Evolutionary conservation across 1,140 invertebrate species (phyloP).

Genomic region (Gonioctena quinquepunctata): DNA sequence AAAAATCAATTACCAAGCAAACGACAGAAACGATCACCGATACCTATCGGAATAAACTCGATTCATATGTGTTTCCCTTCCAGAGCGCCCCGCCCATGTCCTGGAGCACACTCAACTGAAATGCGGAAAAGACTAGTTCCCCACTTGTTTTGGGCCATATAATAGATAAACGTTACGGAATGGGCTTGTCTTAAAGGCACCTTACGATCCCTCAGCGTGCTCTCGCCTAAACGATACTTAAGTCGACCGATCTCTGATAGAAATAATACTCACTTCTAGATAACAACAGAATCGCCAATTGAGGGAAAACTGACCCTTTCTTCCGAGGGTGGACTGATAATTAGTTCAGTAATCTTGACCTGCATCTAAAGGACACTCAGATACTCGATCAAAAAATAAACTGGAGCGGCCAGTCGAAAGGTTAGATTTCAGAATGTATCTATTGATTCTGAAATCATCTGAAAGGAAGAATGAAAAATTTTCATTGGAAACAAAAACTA

Average conservation of each 20-base stretch:
- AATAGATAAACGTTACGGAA: conserved; percentile 53
- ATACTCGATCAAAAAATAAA: too few species aligned
- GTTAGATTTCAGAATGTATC: too few species aligned
- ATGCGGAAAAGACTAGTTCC: conserved; percentile 43
- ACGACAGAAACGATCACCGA: too few species aligned
- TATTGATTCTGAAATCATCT: too few species aligned
- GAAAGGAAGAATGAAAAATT: too few species aligned
- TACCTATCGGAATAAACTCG: too few species aligned
- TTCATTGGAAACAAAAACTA: too few species aligned
- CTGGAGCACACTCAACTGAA: neutral
- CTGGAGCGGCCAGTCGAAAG: too few species aligned
- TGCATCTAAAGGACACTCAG: too few species aligned
- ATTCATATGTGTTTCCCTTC: too few species aligned
- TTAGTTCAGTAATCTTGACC: neutral
- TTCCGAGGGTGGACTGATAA: neutral
- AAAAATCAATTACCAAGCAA: too few species aligned
- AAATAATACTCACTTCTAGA: conserved; percentile 1
- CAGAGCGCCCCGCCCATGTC: neutral
- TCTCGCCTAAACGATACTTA: conserved; percentile 41
- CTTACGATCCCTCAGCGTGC: conserved; percentile 44
- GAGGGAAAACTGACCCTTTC: neutral
- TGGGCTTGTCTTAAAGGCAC: conserved; percentile 51
- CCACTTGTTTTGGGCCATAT: conserved; percentile 54
- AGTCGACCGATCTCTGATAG: conserved; percentile 20
- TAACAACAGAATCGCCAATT: conserved; percentile 1